Base-by-base conservation (phyloP, 2,113 vertebrate genomes). In the Sisor rabdophorus region DNA sequence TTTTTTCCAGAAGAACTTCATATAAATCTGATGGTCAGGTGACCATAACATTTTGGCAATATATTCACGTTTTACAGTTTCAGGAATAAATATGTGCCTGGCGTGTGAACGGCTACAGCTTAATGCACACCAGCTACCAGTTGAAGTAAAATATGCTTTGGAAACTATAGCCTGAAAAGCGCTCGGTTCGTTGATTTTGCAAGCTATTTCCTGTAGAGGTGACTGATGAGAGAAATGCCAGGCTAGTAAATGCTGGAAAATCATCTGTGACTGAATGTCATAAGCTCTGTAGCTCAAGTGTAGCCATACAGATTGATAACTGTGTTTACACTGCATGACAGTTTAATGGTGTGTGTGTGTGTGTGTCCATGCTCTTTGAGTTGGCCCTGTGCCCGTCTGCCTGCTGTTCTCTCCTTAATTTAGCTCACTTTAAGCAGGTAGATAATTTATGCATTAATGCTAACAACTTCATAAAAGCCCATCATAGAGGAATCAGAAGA, bases 371-470 rank as follows among this genome's bases (percentile, higher is more conserved):
- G 24, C 65, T 30, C 71, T 70, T 68, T 63, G 54, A 22, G 44
- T 61, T 16, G 71, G 32, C 30, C 53, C 50, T n/a, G 72, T 28
- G 40, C 69, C 79, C 44, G 36, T 11, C 71, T 40, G 59, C 28
- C 78, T 71, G 7, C n/a, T 50, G 68, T 55, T 19, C 48, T 74
- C 6, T 64, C 13, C 64, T 60, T 73, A 56, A 58, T 76, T 60
- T 63, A 74, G n/a, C 69, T 72, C 63, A 80, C 71, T 75, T 83
- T 71, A 69, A 71, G 58, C 78, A 83, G 56, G 78, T 82, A 60
- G 55, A 50, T 78, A 64, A 83, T 77, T 73, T 58, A 50, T 71
- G 52, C 67, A 71, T 71, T 63, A 72, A 47, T 47, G 32, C 47
- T 65, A 73, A 78, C 4, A n/a, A 72, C 76, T 78, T 78, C 65